These are phyloP conservation scores for Mus caroli DNA, from an alignment of 2,797 vertebrate species.

Conservation along the genomic window DNA sequence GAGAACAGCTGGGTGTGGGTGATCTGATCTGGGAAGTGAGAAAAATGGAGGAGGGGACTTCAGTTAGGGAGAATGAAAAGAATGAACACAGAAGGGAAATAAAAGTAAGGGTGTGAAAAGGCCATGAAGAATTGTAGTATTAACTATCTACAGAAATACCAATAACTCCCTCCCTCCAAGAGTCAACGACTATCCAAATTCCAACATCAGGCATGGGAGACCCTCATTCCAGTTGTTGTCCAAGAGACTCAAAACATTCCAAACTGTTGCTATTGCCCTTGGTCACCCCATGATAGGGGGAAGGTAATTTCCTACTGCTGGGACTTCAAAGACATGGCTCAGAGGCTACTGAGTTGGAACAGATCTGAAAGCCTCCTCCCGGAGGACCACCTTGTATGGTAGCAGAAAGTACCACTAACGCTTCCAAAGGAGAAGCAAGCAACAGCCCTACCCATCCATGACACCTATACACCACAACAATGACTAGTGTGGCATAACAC, in stretches of 20 bases:
- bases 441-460: background rate
- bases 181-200: too few relatives aligned
- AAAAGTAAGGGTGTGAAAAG: background rate
- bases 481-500: background rate
- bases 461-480: background rate
- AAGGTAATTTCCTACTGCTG: background rate
- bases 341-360: background rate
- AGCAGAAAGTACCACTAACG: background rate
- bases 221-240: background rate
- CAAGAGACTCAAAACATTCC: background rate
- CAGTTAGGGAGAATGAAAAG: too few relatives aligned
- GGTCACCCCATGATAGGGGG: background rate
- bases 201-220: too few relatives aligned
- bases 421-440: background rate
- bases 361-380: background rate
- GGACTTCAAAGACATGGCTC: background rate
- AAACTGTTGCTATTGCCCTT: too few relatives aligned
- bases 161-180: background rate
- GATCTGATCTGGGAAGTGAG: background rate
- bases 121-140: background rate
- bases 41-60: too few relatives aligned
- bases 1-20: too few relatives aligned
- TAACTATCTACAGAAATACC: too few relatives aligned
- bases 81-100: background rate
- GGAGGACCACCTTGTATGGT: background rate